Conservation (phyloP, 2,797 vertebrate species). For the Mormyrops boulengeri region DNA sequence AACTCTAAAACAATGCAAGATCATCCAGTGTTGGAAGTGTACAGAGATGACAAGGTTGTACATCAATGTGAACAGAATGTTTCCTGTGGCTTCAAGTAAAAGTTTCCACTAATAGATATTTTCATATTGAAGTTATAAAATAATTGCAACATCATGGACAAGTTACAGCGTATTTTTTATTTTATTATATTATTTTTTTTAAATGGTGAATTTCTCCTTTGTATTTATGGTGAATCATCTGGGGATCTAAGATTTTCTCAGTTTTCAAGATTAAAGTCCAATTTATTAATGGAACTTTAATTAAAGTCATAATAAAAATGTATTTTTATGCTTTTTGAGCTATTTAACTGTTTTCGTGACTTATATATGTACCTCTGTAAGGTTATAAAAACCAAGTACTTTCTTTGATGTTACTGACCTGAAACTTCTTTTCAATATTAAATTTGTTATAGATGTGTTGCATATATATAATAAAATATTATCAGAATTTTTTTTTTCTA, state of each 20-base stretch:
- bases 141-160: not conserved
- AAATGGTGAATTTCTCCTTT: constrained; percentile 10
- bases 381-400: constrained; percentile 49
- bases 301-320: constrained; percentile 31
- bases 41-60: constrained; percentile 21
- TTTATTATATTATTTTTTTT: constrained; percentile 1
- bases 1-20: constrained; percentile 18
- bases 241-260: constrained; percentile 40
- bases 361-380: constrained; percentile 53
- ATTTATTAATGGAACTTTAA: constrained; percentile 35
- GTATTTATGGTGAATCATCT: constrained; percentile 20
- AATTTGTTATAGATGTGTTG: constrained; percentile 53
- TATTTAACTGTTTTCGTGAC: constrained; percentile 34
- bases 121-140: not conserved
- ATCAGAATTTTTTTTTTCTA: not conserved
- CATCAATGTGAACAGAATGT: constrained; percentile 14
- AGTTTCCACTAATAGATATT: constrained; percentile 1
- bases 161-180: not conserved
- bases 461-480: constrained; percentile 49
- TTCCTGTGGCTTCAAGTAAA: constrained; percentile 14
- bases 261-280: constrained; percentile 6
- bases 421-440: constrained; percentile 40
- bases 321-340: constrained; percentile 42
- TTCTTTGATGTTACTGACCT: constrained; percentile 52
- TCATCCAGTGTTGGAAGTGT: not conserved